Percentiles rank a stretch among this genome's conserved stretches.
These are phyloP conservation scores for Neodon shergylaensis DNA, from an alignment of 2,113 vertebrate genomes.

Conservation along the genomic window DNA sequence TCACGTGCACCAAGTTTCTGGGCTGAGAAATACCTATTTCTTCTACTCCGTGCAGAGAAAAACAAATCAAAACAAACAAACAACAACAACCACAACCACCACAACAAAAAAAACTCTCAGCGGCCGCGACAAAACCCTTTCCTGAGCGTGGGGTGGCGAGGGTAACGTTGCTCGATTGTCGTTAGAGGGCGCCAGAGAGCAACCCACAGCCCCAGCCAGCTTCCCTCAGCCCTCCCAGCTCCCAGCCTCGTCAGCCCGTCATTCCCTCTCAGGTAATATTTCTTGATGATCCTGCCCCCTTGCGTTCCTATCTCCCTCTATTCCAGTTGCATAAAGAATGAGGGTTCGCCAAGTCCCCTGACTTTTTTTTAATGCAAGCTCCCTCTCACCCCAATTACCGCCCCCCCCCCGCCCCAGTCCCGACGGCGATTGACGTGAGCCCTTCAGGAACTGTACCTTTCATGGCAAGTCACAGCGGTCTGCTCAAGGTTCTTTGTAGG, in stretches of 20 bases:
- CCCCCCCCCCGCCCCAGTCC: not conserved
- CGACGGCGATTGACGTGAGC: not conserved
- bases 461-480: not conserved
- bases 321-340: slow-evolving; percentile 44
- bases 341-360: slow-evolving; percentile 9
- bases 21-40: not conserved
- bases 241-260: slow-evolving; percentile 9
- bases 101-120: not conserved
- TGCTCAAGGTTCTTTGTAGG: slow-evolving; percentile 14
- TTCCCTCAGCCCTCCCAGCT: slow-evolving; percentile 34
- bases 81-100: not conserved
- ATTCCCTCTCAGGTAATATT: slow-evolving; percentile 69
- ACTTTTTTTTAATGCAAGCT: not conserved
- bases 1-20: slow-evolving; percentile 42
- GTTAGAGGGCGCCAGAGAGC: slow-evolving; percentile 83
- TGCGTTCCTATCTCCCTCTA: slow-evolving; percentile 9
- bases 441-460: not conserved
- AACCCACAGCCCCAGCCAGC: slow-evolving; percentile 51
- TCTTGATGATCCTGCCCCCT: slow-evolving; percentile 37
- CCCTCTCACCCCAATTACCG: not conserved
- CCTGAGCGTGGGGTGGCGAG: not conserved
- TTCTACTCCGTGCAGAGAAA: not conserved
- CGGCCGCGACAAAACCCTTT: slow-evolving; percentile 46
- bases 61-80: not conserved
- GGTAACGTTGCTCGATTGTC: slow-evolving; percentile 49